A percentile compares a stretch with the other conserved stretches of the same genome.
Conservation (phyloP, 2,888 invertebrate species). For the Creontiades dilutus region DNA sequence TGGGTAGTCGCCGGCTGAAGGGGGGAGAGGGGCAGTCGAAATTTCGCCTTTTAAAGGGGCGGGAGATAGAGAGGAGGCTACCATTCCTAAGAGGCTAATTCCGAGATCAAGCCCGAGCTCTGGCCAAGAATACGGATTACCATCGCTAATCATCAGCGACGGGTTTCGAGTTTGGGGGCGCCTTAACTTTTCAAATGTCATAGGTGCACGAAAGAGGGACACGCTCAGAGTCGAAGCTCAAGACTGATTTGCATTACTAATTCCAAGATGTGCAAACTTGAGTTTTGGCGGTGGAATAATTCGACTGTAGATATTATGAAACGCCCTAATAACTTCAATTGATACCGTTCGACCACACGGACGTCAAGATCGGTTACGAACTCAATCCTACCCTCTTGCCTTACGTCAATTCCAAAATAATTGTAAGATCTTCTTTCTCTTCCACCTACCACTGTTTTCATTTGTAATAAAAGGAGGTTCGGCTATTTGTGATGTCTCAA, state of each 20-base stretch:
- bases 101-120: neutral
- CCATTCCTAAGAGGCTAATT: constrained; percentile 13
- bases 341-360: no score
- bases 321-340: no score
- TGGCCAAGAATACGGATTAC: constrained; percentile 43
- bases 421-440: no score
- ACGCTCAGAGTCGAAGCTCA: neutral
- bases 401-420: no score
- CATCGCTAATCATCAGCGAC: constrained; percentile 63
- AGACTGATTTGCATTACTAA: constrained; percentile 59
- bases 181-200: constrained; percentile 22
- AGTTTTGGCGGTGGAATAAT: no score
- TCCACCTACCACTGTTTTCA: no score
- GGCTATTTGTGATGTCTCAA: no score
- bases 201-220: constrained; percentile 34
- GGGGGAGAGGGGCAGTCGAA: neutral
- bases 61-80: neutral
- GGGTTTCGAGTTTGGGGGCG: constrained; percentile 24
- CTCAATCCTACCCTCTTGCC: no score
- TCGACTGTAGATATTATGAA: no score
- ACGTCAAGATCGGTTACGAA: no score
- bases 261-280: neutral
- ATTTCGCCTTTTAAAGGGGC: constrained; percentile 20
- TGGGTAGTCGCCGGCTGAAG: neutral
- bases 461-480: no score